These are phyloP conservation scores for Hybos culiciformis DNA, from an alignment of 2,888 invertebrate species.

Conservation along the genomic window DNA sequence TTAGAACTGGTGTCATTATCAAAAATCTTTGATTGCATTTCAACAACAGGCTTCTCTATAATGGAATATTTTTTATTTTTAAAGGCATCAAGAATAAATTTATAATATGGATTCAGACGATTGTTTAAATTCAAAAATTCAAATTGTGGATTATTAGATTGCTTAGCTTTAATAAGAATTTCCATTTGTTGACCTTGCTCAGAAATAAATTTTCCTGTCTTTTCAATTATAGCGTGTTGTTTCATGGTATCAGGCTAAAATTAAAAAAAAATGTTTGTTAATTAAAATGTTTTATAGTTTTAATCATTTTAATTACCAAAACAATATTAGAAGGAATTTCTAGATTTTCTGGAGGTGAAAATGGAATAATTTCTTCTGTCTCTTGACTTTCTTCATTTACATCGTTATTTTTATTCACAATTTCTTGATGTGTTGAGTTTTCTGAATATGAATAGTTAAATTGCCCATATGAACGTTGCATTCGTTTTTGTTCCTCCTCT, in stretches of 20 bases:
- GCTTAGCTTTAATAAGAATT: constrained; percentile 94
- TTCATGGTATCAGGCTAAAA: constrained; percentile 74
- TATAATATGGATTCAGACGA: constrained; percentile 76
- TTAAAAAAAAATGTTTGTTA: constrained; percentile 13
- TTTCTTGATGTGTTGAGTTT: too few species aligned
- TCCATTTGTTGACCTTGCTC: constrained; percentile 96
- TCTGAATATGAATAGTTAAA: too few species aligned
- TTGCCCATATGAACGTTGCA: constrained; percentile 57
- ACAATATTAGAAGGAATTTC: constrained; percentile 62
- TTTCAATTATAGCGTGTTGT: constrained; percentile 86
- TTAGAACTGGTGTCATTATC: constrained; percentile 10
- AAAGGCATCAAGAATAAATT: constrained; percentile 55
- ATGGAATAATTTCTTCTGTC: constrained; percentile 59
- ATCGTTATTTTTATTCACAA: constrained; percentile 24
- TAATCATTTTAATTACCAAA: constrained; percentile 42
- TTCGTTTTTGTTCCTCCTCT: constrained; percentile 88
- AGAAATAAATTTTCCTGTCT: constrained; percentile 79
- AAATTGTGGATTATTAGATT: constrained; percentile 85
- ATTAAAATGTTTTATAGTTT: constrained; percentile 12
- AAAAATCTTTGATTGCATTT: constrained; percentile 9
- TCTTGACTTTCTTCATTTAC: constrained; percentile 38
- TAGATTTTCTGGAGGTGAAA: constrained; percentile 55
- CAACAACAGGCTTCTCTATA: constrained; percentile 24
- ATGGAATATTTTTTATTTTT: constrained; percentile 47
- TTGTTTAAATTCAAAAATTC: constrained; percentile 82